Percentiles rank a stretch among this genome's conserved stretches.
phyloP scores from a whole-genome alignment of 2,888 invertebrate genomes.

The Anthophora plumipes region DNA sequence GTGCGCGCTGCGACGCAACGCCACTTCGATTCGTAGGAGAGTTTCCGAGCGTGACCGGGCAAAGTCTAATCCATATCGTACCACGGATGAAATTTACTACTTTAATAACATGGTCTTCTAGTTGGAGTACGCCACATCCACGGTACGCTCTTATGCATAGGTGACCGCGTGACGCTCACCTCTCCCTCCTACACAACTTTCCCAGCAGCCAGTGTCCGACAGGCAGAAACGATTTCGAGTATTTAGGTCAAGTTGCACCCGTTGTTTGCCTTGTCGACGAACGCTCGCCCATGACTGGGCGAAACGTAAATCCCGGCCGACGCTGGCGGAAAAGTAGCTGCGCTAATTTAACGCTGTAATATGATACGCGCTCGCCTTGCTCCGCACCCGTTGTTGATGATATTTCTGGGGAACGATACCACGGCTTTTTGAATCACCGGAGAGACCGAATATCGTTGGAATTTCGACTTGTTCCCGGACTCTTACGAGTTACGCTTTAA shows the following conservation, averaged over 20 bases:
- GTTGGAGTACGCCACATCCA: conserved; percentile 21
- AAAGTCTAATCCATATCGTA: conserved; percentile 75
- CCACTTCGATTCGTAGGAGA: conserved; percentile 55
- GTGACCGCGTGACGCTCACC: conserved; percentile 34
- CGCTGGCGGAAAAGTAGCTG: conserved; percentile 60
- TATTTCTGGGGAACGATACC: conserved; percentile 47
- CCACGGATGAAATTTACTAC: conserved; percentile 78
- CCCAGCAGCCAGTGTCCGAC: conserved; percentile 58
- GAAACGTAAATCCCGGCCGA: conserved; percentile 65
- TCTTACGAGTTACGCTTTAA: not conserved
- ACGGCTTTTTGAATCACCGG: not conserved
- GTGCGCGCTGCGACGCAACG: conserved; percentile 49
- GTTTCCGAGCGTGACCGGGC: conserved; percentile 55
- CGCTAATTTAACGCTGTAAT: conserved; percentile 66
- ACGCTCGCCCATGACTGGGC: conserved; percentile 37
- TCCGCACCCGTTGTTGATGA: conserved; percentile 34
- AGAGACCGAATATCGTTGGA: not conserved
- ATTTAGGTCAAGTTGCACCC: conserved; percentile 74
- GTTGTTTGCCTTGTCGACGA: conserved; percentile 61
- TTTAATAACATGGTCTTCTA: conserved; percentile 74
- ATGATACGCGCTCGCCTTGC: conserved; percentile 35
- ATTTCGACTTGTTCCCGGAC: not conserved
- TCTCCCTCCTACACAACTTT: conserved; percentile 63
- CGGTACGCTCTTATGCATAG: conserved; percentile 41
- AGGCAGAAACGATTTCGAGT: conserved; percentile 71